phyloP scores from a whole-genome alignment of 2,113 vertebrate genomes.

The Hippopotamus amphibius region DNA sequence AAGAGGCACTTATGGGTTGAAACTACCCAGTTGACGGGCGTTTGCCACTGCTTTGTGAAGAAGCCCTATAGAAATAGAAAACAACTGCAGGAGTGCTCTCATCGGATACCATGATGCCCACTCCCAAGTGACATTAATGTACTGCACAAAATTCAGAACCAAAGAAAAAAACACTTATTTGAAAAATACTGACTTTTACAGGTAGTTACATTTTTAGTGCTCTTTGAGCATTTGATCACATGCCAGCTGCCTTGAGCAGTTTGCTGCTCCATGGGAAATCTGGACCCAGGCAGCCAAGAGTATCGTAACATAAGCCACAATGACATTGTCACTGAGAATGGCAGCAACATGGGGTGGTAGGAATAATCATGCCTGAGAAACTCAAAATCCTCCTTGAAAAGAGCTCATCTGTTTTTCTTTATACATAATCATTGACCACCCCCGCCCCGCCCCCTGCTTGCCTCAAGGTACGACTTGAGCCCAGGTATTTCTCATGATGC shows the following conservation, averaged over 20 bases:
- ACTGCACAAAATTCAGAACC: conserved; percentile 67
- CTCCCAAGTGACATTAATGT: conserved; percentile 57
- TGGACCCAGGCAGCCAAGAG: conserved; percentile 73
- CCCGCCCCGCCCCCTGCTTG: conserved; percentile 6
- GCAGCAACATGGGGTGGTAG: conserved; percentile 22
- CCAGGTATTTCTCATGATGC: neutral
- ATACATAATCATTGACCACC: conserved; percentile 32
- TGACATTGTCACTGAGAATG: conserved; percentile 50
- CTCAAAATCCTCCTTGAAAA: conserved; percentile 52
- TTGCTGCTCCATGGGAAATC: conserved; percentile 71
- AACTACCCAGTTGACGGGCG: neutral
- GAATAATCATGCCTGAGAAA: conserved; percentile 41
- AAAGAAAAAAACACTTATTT: conserved; percentile 51
- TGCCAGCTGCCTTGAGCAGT: conserved; percentile 49
- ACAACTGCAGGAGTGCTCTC: conserved; percentile 33
- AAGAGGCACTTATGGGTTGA: neutral
- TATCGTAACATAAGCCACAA: conserved; percentile 50
- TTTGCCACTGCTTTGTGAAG: conserved; percentile 48
- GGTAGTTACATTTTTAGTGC: conserved; percentile 78
- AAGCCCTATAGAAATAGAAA: conserved; percentile 63
- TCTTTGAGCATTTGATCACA: conserved; percentile 78
- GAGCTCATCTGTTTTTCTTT: conserved; percentile 40
- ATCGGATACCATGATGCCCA: conserved; percentile 30
- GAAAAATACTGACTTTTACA: conserved; percentile 67
- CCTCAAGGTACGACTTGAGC: conserved; percentile 22